Evolutionary conservation across 2,113 vertebrate species (phyloP), one percentile per base, ranked within the genome.

Genomic region (Ammodytes marinus): DNA sequence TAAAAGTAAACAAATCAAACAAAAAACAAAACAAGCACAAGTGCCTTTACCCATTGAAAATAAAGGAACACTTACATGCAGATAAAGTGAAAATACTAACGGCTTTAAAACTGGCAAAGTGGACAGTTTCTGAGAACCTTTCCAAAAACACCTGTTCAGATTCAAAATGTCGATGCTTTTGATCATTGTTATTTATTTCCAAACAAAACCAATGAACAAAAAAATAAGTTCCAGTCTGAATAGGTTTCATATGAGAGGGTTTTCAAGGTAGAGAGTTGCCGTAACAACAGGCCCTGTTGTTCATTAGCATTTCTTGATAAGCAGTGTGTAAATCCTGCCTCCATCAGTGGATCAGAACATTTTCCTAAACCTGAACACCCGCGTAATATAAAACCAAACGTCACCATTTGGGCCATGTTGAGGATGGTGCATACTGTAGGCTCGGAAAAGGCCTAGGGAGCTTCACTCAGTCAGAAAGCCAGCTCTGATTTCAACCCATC

Each of bases 41-140:
- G 42, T 76, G 80, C 47, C 43, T 79, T 81, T 57, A 69, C 52
- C 75, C 49, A 72, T 49, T 60, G n/a, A 67, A 50, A 77, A 71
- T 55, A 74, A 60, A 71, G 59, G 64, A 40, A 87, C 63, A 84
- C 61, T 77, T 69, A 85, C 88, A 89, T 92, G 88, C 89, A 89
- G 69, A 63, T 86, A 72, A 77, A 74, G 19, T 73, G 66, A 82
- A 86, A 90, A 77, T 59, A 75, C 57, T 74, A 73, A 75, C n/a
- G 1, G 74, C 58, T 82, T 82, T 72, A 63, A 77, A 82, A 82
- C 59, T 84, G 71, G 61, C 61, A 65, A 87, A 67, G 74, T 83
- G 37, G 54, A 80, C 59, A 82, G 55, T 6, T 54, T 50, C 54
- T 67, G 17, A 8, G 69, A 74, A 15, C 9, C 9, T 65, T 52